Conservation (phyloP, 2,797 vertebrate species). For the Schizopygopsis pylzovi region DNA sequence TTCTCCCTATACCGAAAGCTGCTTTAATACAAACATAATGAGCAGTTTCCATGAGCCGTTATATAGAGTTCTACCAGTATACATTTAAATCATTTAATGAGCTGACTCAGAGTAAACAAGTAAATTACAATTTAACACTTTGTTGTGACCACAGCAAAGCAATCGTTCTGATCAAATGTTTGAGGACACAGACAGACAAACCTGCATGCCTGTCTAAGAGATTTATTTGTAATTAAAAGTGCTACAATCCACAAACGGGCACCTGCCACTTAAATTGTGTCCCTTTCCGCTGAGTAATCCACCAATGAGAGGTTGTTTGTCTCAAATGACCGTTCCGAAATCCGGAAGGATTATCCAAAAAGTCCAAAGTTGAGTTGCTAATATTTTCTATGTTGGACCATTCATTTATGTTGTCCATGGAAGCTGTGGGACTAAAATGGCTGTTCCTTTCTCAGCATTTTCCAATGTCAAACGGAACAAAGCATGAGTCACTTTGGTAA, state of each 20-base stretch:
- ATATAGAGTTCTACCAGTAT: neutral
- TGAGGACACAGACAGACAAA: neutral
- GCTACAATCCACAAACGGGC: conserved; percentile 8
- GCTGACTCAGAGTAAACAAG: conserved; percentile 16
- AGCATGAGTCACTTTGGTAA: conserved; percentile 53
- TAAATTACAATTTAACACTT: neutral
- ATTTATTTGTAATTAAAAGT: conserved; percentile 3
- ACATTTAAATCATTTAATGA: neutral
- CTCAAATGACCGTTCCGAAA: conserved; percentile 42
- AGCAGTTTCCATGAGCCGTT: neutral
- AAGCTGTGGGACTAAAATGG: conserved; percentile 35
- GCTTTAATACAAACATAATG: conserved; percentile 19
- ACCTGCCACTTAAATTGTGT: conserved; percentile 34
- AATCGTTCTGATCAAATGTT: neutral
- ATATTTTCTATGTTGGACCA: conserved; percentile 41
- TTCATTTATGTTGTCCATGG: neutral
- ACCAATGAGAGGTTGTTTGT: conserved; percentile 44
- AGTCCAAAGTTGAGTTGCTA: conserved; percentile 50
- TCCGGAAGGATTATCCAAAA: conserved; percentile 55
- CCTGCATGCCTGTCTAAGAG: neutral
- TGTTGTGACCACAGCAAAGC: neutral
- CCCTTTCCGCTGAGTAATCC: conserved; percentile 52
- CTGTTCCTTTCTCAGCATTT: conserved; percentile 31
- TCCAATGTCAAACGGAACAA: conserved; percentile 49
- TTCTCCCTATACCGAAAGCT: neutral